Conservation (phyloP, 1,140 invertebrate genomes). For the Drosophila setifemur region DNA sequence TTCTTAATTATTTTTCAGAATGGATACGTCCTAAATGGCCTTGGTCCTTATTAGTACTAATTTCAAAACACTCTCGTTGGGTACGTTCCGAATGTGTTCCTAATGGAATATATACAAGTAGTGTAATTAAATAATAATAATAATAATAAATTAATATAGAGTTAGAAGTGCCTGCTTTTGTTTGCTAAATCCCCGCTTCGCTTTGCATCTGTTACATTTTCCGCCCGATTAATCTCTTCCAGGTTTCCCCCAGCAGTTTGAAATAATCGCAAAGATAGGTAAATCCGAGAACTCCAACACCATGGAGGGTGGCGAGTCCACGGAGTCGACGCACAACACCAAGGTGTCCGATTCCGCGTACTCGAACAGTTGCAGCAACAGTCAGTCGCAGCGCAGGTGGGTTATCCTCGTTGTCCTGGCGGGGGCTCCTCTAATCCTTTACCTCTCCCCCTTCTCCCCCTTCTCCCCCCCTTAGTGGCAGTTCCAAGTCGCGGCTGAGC, state of each 20-base stretch:
- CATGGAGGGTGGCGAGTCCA: slow-evolving; percentile 80
- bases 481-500: slow-evolving; percentile 90
- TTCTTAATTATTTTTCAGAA: not conserved
- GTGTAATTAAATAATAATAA: too few relatives aligned
- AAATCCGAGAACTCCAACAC: slow-evolving; percentile 16
- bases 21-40: not conserved
- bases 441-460: not conserved
- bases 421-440: not conserved
- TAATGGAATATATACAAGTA: too few relatives aligned
- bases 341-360: slow-evolving; percentile 91
- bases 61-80: not conserved
- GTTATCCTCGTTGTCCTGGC: slow-evolving; percentile 15
- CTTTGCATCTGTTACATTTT: too few relatives aligned
- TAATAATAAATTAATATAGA: not conserved
- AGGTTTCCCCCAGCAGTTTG: not conserved
- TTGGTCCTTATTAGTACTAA: not conserved
- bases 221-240: not conserved
- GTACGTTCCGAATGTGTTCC: too few relatives aligned
- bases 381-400: slow-evolving; percentile 89
- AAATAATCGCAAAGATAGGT: not conserved
- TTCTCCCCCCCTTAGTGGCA: slow-evolving; percentile 84
- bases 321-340: slow-evolving; percentile 83
- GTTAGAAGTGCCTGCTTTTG: not conserved
- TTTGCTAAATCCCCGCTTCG: not conserved
- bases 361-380: slow-evolving; percentile 90